phyloP scores from a whole-genome alignment of 2,888 invertebrate species.

The Pardosa pseudoannulata region DNA sequence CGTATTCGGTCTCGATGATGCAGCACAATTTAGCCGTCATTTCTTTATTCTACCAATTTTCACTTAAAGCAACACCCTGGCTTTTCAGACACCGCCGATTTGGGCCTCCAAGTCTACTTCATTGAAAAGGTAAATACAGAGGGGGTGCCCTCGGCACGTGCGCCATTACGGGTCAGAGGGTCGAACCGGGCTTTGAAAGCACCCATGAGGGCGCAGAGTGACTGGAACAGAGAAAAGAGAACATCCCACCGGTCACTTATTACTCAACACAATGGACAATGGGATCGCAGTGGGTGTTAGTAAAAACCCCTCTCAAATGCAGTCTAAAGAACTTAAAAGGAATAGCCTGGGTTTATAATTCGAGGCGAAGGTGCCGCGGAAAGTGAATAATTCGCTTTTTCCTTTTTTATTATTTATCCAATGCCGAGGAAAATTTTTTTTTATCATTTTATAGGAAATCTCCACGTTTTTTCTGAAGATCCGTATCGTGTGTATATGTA shows the following conservation, averaged over 20 bases:
- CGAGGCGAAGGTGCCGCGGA: too few relatives aligned
- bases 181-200: slow-evolving; percentile 18
- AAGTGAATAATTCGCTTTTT: too few relatives aligned
- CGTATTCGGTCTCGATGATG: too few relatives aligned
- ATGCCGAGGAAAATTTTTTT: too few relatives aligned
- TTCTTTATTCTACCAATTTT: too few relatives aligned
- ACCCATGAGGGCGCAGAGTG: slow-evolving; percentile 10
- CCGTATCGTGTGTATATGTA: too few relatives aligned
- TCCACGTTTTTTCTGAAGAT: too few relatives aligned
- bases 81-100: not conserved
- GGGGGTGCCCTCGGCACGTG: slow-evolving; percentile 23
- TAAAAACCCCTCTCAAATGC: not conserved
- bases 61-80: not conserved
- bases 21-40: too few relatives aligned
- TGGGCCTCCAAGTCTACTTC: not conserved
- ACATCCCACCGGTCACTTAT: slow-evolving; percentile 19
- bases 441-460: too few relatives aligned
- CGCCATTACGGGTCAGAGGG: slow-evolving; percentile 25
- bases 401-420: too few relatives aligned
- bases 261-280: slow-evolving; percentile 37
- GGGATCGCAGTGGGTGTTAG: slow-evolving; percentile 38
- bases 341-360: not conserved
- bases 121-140: slow-evolving; percentile 29
- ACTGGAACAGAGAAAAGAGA: slow-evolving; percentile 10
- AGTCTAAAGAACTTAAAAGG: not conserved